phyloP scores from a whole-genome alignment of 1,140 invertebrate species.

The Lepidostoma basale region DNA sequence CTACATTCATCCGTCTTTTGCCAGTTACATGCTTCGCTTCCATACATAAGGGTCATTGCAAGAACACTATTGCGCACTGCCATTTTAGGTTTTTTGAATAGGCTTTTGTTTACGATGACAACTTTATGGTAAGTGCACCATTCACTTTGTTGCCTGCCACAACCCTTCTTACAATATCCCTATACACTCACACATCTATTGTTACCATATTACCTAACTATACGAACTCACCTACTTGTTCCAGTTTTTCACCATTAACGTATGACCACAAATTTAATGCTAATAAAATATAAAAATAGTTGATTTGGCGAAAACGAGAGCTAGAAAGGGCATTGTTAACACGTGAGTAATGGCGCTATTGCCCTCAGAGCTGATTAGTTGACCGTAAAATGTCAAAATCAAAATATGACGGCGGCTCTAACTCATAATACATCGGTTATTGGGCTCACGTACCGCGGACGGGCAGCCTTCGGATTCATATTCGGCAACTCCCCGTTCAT shows the following conservation, averaged over 20 bases:
- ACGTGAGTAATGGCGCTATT: not conserved
- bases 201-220: no score
- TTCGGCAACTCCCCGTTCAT: slow-evolving; percentile 38
- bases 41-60: no score
- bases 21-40: no score
- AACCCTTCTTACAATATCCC: not conserved
- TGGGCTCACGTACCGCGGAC: slow-evolving; percentile 1
- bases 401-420: slow-evolving; percentile 30
- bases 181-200: not conserved
- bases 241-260: no score
- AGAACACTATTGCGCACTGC: no score
- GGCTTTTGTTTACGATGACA: no score
- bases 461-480: slow-evolving; percentile 23
- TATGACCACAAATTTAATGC: no score
- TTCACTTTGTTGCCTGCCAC: no score
- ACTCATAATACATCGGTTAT: slow-evolving; percentile 14
- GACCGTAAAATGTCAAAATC: slow-evolving; percentile 33
- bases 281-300: not conserved
- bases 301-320: not conserved
- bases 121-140: no score
- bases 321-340: not conserved
- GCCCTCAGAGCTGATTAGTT: slow-evolving; percentile 5
- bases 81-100: no score
- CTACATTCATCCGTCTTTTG: no score
- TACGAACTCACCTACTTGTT: no score